Evolutionary conservation across 2,888 invertebrate species (phyloP), one percentile per base, ranked within the genome.

Genomic region (Camptogramma bilineatum): DNA sequence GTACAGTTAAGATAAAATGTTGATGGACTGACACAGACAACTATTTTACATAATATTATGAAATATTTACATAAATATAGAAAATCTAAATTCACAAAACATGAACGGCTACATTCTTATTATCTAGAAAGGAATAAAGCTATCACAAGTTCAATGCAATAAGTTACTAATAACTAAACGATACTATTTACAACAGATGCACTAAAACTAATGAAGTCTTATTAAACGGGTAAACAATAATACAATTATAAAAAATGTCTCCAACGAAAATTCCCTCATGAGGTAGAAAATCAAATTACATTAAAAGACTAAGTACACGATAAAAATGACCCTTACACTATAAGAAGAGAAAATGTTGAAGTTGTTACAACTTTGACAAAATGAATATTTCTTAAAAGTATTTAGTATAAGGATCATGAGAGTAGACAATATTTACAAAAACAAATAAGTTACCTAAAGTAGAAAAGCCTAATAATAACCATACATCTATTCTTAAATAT

Each of bases 211-310:
- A 65, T 34, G 59, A 62, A 71, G 58, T 67, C 66, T 55, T 71
- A 73, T 64, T 53, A 73, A 55, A n/a, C n/a, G n/a, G n/a, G n/a
- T n/a, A n/a, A n/a, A n/a, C n/a, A n/a, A n/a, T n/a, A 52, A 75
- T 73, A 76, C 70, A 75, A 72, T 74, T 48, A 24, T 16, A 52
- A 31, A 52, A 67, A 73, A 77, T 72, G 70, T 69, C 69, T 70
- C 74, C 63, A 80, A 78, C 71, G 60, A 80, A 81, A 79, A 79
- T 77, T 83, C 76, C 80, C 79, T 80, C 79, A 80, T 91, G 92
- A 92, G 92, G 92, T 92, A 91, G 92, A 89, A 91, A 88, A 88
- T 83, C 80, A 88, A 88, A 86, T 74, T 78, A 78, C 76, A 79
- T 78, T 74, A 72, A 71, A 70, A 74, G 70, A 72, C 73, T 84